phyloP scores from a whole-genome alignment of 2,113 vertebrate species.

The Falcunculus frontatus region DNA sequence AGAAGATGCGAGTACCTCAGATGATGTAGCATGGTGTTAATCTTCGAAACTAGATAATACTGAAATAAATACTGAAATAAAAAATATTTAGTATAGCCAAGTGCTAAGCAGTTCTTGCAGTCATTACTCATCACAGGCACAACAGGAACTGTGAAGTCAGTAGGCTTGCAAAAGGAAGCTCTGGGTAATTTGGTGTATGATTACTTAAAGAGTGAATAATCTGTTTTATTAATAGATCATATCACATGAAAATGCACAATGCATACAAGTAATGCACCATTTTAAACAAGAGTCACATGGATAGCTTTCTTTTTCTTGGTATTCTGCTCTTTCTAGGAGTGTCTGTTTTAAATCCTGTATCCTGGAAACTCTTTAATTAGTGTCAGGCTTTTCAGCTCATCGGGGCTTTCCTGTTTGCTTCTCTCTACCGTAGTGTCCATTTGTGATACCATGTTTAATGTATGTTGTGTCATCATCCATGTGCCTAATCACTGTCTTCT shows the following conservation, averaged over 20 bases:
- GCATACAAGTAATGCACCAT: not conserved
- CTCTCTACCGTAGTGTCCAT: not conserved
- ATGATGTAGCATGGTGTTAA: not conserved
- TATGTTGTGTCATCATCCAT: not conserved
- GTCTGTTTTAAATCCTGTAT: not conserved
- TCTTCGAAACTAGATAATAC: not conserved
- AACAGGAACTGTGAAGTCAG: constrained; percentile 5
- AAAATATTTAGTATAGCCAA: not conserved
- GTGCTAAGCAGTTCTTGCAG: not conserved
- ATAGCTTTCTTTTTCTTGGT: not conserved
- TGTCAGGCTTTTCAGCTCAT: not conserved
- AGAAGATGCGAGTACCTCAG: not conserved
- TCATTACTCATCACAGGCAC: not conserved
- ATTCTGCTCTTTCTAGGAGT: not conserved
- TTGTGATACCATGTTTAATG: accelerated
- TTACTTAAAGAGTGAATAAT: constrained; percentile 6
- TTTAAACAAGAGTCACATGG: not conserved
- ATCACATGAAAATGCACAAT: not conserved
- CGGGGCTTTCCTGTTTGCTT: not conserved
- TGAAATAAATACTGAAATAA: not conserved
- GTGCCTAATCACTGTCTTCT: not conserved
- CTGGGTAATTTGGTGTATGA: not conserved
- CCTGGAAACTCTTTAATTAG: not conserved
- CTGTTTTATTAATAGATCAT: constrained; percentile 18
- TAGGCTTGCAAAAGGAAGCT: not conserved